These are phyloP conservation scores for Apteryx owenii DNA, from an alignment of 2,113 vertebrate genomes.

Conservation along the genomic window DNA sequence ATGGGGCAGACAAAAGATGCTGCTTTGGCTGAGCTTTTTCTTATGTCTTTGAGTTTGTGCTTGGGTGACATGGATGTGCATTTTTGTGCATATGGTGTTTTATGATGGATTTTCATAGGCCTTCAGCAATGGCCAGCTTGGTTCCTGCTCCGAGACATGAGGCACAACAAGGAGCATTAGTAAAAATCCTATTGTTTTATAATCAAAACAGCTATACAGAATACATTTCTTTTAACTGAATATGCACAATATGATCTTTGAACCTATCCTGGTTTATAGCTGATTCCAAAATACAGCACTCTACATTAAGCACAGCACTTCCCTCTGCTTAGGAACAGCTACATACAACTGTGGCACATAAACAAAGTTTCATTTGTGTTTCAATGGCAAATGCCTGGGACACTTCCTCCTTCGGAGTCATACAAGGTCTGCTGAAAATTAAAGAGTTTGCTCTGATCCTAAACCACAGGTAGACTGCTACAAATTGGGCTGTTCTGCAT, in stretches of 20 bases:
- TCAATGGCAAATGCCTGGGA: not conserved
- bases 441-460: not conserved
- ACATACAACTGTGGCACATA: rapidly evolving
- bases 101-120: not conserved
- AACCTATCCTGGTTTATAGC: not conserved
- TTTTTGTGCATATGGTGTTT: not conserved
- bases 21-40: not conserved
- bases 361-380: not conserved
- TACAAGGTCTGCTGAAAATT: not conserved
- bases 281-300: not conserved
- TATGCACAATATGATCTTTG: not conserved
- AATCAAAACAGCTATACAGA: not conserved
- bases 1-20: not conserved
- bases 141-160: not conserved
- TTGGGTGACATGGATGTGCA: not conserved
- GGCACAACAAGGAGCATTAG: not conserved
- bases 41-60: not conserved
- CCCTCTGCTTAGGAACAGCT: not conserved
- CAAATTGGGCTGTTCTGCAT: not conserved
- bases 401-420: not conserved
- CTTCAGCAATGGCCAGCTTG: not conserved
- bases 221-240: not conserved
- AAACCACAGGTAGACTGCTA: not conserved
- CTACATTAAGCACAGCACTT: not conserved
- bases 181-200: not conserved